Conservation (phyloP, 2,797 vertebrate species). For the Gymnothorax reevesii region DNA sequence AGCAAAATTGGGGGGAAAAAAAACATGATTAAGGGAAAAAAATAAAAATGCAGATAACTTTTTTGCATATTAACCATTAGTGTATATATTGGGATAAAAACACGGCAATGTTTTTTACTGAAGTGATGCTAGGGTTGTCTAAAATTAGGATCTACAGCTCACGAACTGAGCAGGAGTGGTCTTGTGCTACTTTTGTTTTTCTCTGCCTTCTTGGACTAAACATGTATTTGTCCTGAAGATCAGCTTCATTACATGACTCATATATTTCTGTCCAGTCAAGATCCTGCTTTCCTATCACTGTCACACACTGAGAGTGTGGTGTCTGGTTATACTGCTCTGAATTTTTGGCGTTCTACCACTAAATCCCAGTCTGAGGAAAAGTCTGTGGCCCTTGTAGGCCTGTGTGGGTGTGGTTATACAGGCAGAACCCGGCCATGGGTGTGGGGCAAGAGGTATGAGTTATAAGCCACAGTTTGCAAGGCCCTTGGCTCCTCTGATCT, state of each 20-base stretch:
- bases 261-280: neutral
- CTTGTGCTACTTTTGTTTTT: neutral
- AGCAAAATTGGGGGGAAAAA: too few relatives aligned
- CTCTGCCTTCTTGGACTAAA: neutral
- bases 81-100: neutral
- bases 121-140: neutral
- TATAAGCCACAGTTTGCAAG: neutral
- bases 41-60: neutral
- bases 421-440: neutral
- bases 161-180: neutral
- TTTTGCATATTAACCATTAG: neutral
- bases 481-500: neutral
- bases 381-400: neutral
- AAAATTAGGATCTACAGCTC: neutral
- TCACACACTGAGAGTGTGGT: neutral
- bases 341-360: neutral
- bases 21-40: too few relatives aligned
- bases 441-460: neutral
- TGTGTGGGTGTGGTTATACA: neutral
- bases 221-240: neutral
- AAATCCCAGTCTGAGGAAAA: neutral
- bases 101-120: neutral
- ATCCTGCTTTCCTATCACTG: neutral
- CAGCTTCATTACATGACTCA: neutral
- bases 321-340: neutral